Percentiles rank a stretch among this genome's conserved stretches.
Evolutionary conservation across 2,888 invertebrate genomes (phyloP).

Genomic region (Ferrisia virgata): DNA sequence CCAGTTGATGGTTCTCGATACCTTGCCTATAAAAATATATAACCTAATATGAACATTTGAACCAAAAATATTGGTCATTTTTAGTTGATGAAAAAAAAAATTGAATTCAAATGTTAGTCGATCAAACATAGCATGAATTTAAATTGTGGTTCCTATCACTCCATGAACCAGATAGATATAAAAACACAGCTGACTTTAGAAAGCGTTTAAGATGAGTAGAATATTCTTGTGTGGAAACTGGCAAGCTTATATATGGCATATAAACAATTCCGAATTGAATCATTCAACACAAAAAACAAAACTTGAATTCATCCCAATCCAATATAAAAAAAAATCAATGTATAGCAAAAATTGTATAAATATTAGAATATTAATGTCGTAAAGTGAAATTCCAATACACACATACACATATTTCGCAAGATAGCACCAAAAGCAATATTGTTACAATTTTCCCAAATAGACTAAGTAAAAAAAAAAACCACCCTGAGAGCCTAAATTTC

Average conservation of each 20-base stretch:
- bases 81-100: not conserved
- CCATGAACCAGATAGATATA: too few relatives aligned
- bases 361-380: not conserved
- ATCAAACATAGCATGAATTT: not conserved
- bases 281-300: not conserved
- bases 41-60: not conserved
- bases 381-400: not conserved
- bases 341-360: too few relatives aligned
- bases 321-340: not conserved
- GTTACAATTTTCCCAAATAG: not conserved
- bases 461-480: too few relatives aligned
- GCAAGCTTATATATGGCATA: too few relatives aligned
- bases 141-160: too few relatives aligned
- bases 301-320: not conserved
- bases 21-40: not conserved
- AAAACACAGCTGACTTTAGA: too few relatives aligned
- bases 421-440: not conserved
- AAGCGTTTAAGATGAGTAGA: too few relatives aligned
- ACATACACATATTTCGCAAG: not conserved
- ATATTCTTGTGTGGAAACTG: too few relatives aligned
- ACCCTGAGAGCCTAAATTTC: too few relatives aligned
- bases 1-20: constrained; percentile 33
- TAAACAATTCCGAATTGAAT: too few relatives aligned
- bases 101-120: not conserved
- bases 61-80: not conserved